Conservation (phyloP, 1,140 invertebrate genomes). For the Euwallacea fornicatus region DNA sequence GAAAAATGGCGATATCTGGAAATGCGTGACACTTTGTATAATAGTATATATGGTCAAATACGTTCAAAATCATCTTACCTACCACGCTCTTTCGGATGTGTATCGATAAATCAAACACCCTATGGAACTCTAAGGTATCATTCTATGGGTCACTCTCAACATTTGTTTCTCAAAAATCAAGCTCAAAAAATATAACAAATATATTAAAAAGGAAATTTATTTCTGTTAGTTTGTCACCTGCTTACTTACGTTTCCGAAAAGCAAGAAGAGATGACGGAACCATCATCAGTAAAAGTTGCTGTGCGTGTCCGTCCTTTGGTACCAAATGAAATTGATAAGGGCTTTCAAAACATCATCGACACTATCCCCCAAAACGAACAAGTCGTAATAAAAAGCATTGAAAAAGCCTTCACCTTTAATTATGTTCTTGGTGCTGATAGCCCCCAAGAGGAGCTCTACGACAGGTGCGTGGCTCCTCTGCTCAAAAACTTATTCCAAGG, state of each 20-base stretch:
- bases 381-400: slow-evolving; percentile 69
- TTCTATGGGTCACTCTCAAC: no score
- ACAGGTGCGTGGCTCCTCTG: slow-evolving; percentile 72
- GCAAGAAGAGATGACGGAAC: background rate
- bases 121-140: no score
- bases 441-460: slow-evolving; percentile 76
- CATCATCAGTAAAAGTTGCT: slow-evolving; percentile 66
- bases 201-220: no score
- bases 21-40: no score
- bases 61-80: no score
- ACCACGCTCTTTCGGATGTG: no score
- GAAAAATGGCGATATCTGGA: no score
- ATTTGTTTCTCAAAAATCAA: no score
- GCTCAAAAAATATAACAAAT: no score
- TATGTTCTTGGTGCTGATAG: slow-evolving; percentile 74
- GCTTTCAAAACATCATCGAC: slow-evolving; percentile 68
- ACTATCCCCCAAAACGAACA: slow-evolving; percentile 65
- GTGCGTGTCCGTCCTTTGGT: slow-evolving; percentile 79
- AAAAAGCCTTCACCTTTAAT: slow-evolving; percentile 86
- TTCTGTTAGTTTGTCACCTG: no score
- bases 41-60: no score
- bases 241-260: background rate
- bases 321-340: slow-evolving; percentile 66
- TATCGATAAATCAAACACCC: no score
- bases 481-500: slow-evolving; percentile 80